These are phyloP conservation scores for Ochropleura plecta DNA, from an alignment of 2,888 invertebrate genomes.

Conservation along the genomic window DNA sequence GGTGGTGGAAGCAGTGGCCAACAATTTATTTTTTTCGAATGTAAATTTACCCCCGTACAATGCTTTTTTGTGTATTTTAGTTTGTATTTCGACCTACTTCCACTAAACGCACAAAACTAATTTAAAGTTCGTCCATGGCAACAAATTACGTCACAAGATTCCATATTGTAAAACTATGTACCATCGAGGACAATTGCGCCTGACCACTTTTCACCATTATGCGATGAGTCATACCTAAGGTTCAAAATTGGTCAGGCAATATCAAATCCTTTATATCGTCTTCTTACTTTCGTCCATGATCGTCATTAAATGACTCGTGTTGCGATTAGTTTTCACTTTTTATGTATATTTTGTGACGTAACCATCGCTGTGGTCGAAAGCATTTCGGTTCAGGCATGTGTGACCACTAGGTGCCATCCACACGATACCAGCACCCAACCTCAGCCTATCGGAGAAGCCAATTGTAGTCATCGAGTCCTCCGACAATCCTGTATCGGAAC, in stretches of 20 bases:
- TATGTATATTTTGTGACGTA: conserved; percentile 61
- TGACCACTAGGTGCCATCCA: conserved; percentile 93
- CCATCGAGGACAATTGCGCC: too few species aligned
- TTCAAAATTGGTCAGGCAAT: background rate
- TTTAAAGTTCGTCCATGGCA: conserved; percentile 62
- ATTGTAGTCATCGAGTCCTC: conserved; percentile 85
- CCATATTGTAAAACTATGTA: background rate
- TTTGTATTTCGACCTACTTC: conserved; percentile 60
- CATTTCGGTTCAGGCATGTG: conserved; percentile 77
- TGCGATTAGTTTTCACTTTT: background rate
- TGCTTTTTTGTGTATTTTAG: background rate
- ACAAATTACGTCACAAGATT: conserved; percentile 54
- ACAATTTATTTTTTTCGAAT: background rate
- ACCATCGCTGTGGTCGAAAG: conserved; percentile 75
- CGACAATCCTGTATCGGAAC: conserved; percentile 69
- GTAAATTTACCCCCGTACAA: background rate
- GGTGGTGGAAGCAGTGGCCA: background rate
- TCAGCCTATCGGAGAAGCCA: conserved; percentile 92
- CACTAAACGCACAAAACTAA: conserved; percentile 65
- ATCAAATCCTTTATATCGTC: background rate
- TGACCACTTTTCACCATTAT: too few species aligned
- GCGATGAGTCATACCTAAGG: too few species aligned
- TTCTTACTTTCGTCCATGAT: background rate
- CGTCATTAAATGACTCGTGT: background rate
- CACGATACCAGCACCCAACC: conserved; percentile 96